These are phyloP conservation scores for Puntigrus tetrazona DNA, from an alignment of 2,113 vertebrate genomes.

Conservation along the genomic window DNA sequence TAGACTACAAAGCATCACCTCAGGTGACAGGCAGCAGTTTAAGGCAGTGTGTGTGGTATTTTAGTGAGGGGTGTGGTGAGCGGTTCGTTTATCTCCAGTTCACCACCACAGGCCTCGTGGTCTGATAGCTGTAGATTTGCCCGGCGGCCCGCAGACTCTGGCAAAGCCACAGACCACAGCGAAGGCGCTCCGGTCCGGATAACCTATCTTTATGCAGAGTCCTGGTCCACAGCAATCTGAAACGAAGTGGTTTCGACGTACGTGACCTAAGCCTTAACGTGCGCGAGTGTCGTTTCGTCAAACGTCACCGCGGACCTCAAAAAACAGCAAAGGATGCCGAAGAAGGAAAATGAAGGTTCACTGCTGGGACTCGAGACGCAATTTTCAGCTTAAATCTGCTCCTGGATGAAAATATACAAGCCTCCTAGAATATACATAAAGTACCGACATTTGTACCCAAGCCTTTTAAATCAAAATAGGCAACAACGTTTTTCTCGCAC, in stretches of 20 bases:
- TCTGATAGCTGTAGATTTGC: slow-evolving; percentile 27
- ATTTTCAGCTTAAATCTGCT: neutral
- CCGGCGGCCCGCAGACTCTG: neutral
- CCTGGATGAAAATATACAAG: neutral
- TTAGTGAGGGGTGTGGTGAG: slow-evolving; percentile 12
- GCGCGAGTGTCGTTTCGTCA: neutral
- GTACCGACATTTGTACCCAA: neutral
- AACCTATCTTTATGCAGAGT: slow-evolving; percentile 11
- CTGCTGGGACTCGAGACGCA: neutral
- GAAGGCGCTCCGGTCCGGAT: neutral
- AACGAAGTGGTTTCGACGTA: neutral
- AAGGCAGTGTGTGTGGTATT: slow-evolving; percentile 10
- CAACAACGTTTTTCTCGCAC: neutral
- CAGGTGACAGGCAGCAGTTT: neutral
- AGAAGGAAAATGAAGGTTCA: neutral
- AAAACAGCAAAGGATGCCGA: neutral
- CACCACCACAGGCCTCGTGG: neutral
- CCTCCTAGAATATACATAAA: neutral
- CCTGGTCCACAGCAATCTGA: neutral
- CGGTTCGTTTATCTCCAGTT: slow-evolving; percentile 18
- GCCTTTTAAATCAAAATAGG: too few relatives aligned
- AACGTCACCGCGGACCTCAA: neutral
- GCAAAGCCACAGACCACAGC: slow-evolving; percentile 26
- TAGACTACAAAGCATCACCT: neutral
- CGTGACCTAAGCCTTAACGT: neutral